phyloP scores from a whole-genome alignment of 2,888 invertebrate species.

The Lepidonotus clava region DNA sequence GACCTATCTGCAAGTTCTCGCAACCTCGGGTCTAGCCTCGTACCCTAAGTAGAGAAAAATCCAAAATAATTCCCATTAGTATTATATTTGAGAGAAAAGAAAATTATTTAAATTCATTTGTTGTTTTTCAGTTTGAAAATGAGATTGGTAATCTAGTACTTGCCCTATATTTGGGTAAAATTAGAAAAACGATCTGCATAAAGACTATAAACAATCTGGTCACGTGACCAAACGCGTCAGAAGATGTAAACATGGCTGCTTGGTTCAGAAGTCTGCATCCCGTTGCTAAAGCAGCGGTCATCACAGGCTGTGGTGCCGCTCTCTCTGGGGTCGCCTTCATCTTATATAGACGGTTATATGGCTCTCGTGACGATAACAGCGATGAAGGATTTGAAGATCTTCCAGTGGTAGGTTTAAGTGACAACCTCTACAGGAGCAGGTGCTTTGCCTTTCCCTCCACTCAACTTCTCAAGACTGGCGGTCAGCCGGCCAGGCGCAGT shows the following conservation, averaged over 20 bases:
- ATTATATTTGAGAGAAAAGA: not conserved
- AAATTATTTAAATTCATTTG: no score
- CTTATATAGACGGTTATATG: not conserved
- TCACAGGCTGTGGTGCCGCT: slow-evolving; percentile 9
- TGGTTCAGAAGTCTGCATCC: not conserved
- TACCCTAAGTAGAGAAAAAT: not conserved
- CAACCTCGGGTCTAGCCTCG: slow-evolving; percentile 11
- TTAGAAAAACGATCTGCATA: not conserved
- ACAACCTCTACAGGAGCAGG: not conserved
- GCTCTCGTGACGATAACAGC: not conserved
- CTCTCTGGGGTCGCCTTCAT: slow-evolving; percentile 19
- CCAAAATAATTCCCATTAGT: not conserved
- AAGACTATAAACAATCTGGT: slow-evolving; percentile 38
- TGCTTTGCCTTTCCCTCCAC: not conserved
- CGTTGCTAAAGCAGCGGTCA: slow-evolving; percentile 30
- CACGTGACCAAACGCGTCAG: slow-evolving; percentile 43
- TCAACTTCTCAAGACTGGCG: not conserved
- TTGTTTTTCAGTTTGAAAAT: no score
- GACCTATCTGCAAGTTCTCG: slow-evolving; percentile 26
- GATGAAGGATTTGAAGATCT: slow-evolving; percentile 47
- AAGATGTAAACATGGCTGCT: slow-evolving; percentile 46
- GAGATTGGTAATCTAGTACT: no score
- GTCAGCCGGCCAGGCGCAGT: not conserved
- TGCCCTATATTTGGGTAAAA: no score
- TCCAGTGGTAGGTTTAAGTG: slow-evolving; percentile 32